Conservation (phyloP, 2,888 invertebrate species). For the Agriopis aurantiaria region DNA sequence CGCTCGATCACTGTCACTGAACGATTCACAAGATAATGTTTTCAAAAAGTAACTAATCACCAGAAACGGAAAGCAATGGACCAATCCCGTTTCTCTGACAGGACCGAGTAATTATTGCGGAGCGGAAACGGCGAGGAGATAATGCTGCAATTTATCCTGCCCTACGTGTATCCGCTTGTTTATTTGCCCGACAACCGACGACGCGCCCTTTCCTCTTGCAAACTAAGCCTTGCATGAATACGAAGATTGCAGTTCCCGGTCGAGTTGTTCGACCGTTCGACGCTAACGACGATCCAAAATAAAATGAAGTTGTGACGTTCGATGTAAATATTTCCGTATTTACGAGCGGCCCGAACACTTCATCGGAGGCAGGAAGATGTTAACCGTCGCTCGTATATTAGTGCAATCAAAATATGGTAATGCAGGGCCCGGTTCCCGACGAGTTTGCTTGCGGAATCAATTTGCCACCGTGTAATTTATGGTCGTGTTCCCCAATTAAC, state of each 20-base stretch:
- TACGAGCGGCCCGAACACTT: conserved; percentile 69
- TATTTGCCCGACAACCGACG: conserved; percentile 51
- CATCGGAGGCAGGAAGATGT: conserved; percentile 77
- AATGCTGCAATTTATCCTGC: conserved; percentile 70
- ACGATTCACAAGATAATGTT: conserved; percentile 21
- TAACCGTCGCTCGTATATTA: conserved; percentile 73
- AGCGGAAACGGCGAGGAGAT: conserved; percentile 71
- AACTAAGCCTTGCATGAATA: conserved; percentile 32
- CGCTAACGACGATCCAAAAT: conserved; percentile 55
- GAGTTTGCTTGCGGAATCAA: conserved; percentile 74
- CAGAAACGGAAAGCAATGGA: conserved; percentile 67
- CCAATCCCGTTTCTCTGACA: conserved; percentile 42
- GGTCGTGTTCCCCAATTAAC: conserved; percentile 83
- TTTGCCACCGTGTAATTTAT: conserved; percentile 80
- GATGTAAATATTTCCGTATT: conserved; percentile 69
- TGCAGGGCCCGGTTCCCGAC: conserved; percentile 59
- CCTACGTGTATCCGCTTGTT: conserved; percentile 59
- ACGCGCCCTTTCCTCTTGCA: conserved; percentile 56
- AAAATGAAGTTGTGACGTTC: conserved; percentile 57
- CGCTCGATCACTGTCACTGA: conserved; percentile 24
- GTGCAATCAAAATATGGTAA: conserved; percentile 83
- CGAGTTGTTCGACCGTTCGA: conserved; percentile 39
- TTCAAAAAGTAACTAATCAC: conserved; percentile 55
- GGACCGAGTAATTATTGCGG: conserved; percentile 63
- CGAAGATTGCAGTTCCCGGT: conserved; percentile 53